Evolutionary conservation across 2,888 invertebrate genomes (phyloP), one percentile per base, ranked within the genome.

Genomic region (Tortrix viridana): DNA sequence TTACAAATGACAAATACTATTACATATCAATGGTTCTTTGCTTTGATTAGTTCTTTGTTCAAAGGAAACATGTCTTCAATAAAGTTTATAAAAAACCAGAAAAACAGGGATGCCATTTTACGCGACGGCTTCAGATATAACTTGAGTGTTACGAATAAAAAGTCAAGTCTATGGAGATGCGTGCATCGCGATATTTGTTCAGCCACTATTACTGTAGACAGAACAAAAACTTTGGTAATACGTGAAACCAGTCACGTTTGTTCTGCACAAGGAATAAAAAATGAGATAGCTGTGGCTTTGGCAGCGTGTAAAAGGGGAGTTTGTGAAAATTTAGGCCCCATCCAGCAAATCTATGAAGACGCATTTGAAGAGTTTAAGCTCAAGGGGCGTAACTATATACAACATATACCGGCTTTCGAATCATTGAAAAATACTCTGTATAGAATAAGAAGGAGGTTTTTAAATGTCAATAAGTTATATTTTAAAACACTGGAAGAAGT

Each of bases 391-490:
- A 50, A 50, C 19, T 37, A 37, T 37, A 37, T 50, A 37, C 12
- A 37, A 37, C 50, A 50, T 19, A 20, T 50, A 50, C 50, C 37
- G 20, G 50, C 32, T 37, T 50, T 50, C 37, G 18, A 37, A 37
- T 50, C 50, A 37, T 37, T 37, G 37, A 50, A 50, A 50, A 19
- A 50, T 37, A 19, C 37, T 37, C 37, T 50, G 50, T 37, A 38
- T 9, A 37, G 37, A 50, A 19, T 20, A 14, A 50, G 50, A 50
- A 50, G 50, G 37, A 50, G 19, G 19, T 37, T 50, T 19, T 19
- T 50, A 19, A 50, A 50, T 37, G 37, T 50, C 37, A 37, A 37
- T 19, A 50, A 50, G 50, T 32, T 5, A 37, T 5, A 14, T 4
- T 2, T 50, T 19, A 14, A 37, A 32, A 50, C 1, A 50, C 5